Evolutionary conservation across 1,140 invertebrate species (phyloP), one percentile per base, ranked within the genome.

Genomic region (Delia radicum): DNA sequence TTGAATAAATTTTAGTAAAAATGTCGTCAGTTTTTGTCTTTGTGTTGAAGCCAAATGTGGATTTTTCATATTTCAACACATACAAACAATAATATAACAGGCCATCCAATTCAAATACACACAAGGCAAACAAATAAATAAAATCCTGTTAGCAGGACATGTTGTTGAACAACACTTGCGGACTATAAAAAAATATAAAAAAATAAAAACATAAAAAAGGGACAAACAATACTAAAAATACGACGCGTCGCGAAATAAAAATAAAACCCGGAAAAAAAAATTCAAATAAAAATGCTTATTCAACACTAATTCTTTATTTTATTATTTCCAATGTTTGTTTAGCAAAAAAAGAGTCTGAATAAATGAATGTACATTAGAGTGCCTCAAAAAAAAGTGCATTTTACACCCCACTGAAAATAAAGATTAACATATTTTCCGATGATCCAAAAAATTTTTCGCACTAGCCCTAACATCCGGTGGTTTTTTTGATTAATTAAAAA

Each of bases 271-370:
- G 33, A 33, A 18, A 69, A 55, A 55, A 69, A 67, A 55, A 55
- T 55, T n/a, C 18, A 55, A 55, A 55, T 55, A 55, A 55, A 69
- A 69, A 37, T 33, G 65, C 65, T 69, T 69, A 69, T 33, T 69
- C 65, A 69, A 69, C 65, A 69, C 37, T 69, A 33, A 37, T 69
- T 69, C 37, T 63, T n/a, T n/a, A n/a, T n/a, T n/a, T n/a, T n/a
- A n/a, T n/a, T n/a, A n/a, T 37, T 69, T 67, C 7, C 48, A 55
- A 55, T 69, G 29, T 37, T 69, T 37, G 65, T 33, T 69, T 37
- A 69, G 31, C 65, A 69, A 33, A 42, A 42, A 29, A 21, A 29
- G 29, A 65, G n/a, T n/a, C n/a, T n/a, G n/a, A n/a, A n/a, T n/a
- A n/a, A n/a, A n/a, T n/a, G n/a, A n/a, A n/a, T n/a, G n/a, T n/a